Conservation (phyloP, 2,797 vertebrate genomes). For the Scleropages formosus region DNA sequence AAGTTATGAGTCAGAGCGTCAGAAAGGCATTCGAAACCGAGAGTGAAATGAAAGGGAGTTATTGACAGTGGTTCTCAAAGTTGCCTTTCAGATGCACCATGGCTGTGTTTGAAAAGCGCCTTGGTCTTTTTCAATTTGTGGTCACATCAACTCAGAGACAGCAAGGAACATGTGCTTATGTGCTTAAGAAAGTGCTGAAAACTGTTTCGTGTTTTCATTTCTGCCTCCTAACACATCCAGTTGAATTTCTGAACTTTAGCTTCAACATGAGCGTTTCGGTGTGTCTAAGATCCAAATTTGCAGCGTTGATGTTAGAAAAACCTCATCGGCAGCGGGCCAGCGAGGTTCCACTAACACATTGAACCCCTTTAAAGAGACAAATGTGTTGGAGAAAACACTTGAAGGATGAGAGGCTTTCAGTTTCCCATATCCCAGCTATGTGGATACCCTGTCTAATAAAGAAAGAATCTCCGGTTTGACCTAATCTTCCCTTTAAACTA, state of each 20-base stretch:
- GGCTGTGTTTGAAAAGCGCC: background rate
- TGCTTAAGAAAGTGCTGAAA: background rate
- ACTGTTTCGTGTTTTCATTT: background rate
- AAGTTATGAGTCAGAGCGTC: background rate
- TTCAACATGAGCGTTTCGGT: background rate
- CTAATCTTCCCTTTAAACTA: constrained; percentile 19
- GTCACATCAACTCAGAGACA: background rate
- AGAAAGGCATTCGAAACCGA: background rate
- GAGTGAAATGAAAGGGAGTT: background rate
- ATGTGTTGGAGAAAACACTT: too few relatives aligned
- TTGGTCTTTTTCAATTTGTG: background rate
- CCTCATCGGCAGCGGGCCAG: too few relatives aligned
- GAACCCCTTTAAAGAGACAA: too few relatives aligned
- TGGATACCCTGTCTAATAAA: background rate
- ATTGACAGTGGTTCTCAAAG: background rate
- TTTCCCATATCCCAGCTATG: constrained; percentile 1
- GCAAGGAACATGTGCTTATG: background rate
- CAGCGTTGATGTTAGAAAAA: background rate
- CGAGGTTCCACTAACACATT: too few relatives aligned
- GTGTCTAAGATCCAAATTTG: background rate
- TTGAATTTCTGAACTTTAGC: background rate
- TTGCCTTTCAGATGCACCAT: background rate
- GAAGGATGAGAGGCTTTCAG: background rate
- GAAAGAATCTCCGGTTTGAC: constrained; percentile 1
- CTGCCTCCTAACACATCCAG: too few relatives aligned